Percentiles rank a stretch among this genome's conserved stretches.
These are phyloP conservation scores for Peromyscus leucopus DNA, from an alignment of 2,113 vertebrate species.

Conservation along the genomic window DNA sequence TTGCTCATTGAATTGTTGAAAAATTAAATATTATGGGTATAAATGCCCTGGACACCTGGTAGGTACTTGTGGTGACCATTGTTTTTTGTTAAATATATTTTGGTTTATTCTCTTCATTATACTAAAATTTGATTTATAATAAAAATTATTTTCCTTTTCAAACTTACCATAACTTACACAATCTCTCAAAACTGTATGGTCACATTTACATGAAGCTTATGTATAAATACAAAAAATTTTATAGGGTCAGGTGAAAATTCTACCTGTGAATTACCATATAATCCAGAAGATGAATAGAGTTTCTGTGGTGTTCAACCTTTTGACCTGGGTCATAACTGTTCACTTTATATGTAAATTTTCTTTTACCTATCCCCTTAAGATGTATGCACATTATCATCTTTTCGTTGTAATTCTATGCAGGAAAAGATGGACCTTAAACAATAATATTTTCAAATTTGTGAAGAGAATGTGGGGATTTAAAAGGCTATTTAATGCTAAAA, in stretches of 20 bases:
- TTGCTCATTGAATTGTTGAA: conserved; percentile 24
- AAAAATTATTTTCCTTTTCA: conserved; percentile 41
- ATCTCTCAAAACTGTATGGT: background rate
- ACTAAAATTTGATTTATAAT: background rate
- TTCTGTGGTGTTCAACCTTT: background rate
- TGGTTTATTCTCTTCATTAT: background rate
- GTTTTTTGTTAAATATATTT: background rate
- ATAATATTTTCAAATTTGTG: conserved; percentile 44
- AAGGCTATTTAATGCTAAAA: background rate
- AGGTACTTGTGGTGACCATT: background rate
- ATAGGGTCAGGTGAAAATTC: conserved; percentile 4
- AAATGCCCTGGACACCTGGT: background rate
- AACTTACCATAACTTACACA: background rate
- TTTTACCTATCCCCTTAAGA: background rate
- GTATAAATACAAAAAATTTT: background rate
- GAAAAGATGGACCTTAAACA: background rate
- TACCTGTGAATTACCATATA: background rate
- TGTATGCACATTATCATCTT: background rate
- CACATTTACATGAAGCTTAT: background rate
- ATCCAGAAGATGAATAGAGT: background rate
- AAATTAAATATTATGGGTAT: background rate
- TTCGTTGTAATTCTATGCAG: background rate
- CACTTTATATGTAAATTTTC: conserved; percentile 41
- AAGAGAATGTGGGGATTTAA: conserved; percentile 25
- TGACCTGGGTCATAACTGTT: background rate